phyloP scores from a whole-genome alignment of 2,113 vertebrate genomes.

The Tursiops truncatus region DNA sequence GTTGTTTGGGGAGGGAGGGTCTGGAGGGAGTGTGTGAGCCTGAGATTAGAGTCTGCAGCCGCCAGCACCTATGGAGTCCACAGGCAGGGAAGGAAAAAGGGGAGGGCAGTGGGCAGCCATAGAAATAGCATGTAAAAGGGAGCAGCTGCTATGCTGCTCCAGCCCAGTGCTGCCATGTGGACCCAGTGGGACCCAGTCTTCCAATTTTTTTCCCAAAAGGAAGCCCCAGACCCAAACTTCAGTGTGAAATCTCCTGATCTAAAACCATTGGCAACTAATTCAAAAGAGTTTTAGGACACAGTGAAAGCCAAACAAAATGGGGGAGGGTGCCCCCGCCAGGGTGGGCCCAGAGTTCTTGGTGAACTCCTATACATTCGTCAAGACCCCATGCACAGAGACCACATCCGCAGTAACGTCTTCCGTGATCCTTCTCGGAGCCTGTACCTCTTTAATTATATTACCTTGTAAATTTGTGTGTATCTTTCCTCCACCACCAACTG shows the following conservation, averaged over 20 bases:
- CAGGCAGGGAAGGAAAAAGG: not conserved
- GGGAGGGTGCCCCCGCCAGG: rapidly evolving
- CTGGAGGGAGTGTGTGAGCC: not conserved
- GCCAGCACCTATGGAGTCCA: not conserved
- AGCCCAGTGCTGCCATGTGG: rapidly evolving
- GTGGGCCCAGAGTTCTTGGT: not conserved
- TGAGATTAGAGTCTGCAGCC: not conserved
- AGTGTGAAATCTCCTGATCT: not conserved
- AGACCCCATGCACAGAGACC: not conserved
- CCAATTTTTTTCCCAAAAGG: not conserved
- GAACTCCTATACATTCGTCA: not conserved
- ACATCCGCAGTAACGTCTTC: not conserved
- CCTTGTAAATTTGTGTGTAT: not conserved
- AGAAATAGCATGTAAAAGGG: rapidly evolving
- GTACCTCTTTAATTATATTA: too few species aligned
- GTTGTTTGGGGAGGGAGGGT: not conserved
- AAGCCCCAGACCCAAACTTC: not conserved
- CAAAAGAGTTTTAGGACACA: not conserved
- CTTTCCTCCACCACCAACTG: not conserved
- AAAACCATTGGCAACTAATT: not conserved
- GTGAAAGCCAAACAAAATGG: not conserved
- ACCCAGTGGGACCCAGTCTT: not conserved
- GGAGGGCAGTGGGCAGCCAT: not conserved
- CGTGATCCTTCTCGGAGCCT: not conserved
- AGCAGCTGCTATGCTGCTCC: rapidly evolving